Base-by-base conservation (phyloP, 2,113 vertebrate genomes). In the Calyptommatus sinebrachiatus region DNA sequence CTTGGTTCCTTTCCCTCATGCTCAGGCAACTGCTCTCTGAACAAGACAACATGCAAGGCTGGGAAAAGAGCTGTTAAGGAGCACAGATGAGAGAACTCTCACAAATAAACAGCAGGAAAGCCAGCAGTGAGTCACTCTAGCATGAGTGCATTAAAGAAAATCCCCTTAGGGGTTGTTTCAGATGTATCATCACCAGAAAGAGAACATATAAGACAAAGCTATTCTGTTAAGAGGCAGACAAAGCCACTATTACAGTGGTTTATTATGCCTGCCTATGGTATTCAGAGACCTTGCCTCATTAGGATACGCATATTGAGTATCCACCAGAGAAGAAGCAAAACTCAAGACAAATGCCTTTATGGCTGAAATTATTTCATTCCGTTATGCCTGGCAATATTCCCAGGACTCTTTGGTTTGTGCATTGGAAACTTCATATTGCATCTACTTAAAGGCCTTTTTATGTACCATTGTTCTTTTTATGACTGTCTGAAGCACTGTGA, bases 401-500 rank as follows among this genome's bases (percentile, higher is more conserved):
- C 53, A 84, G 72, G 80, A 5, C 26, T 65, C 70, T 69, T 61
- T 60, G 66, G 65, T 80, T 26, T 78, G 71, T 20, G 67, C 67
- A 81, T 78, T 22, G 63, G 80, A 35, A 3, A 26, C 21, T 67
- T 4, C 79, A 69, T 86, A 87, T 80, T 45, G 46, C 62, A 68
- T 72, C 66, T 76, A 61, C 28, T 81, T 0, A 0, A 29, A 2
- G 0, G 60, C 65, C 14, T 81, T 66, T 84, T 77, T 78, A 70
- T 68, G 78, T 86, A 79, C 29, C 35, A 29, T 62, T 67, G 10
- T 14, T 80, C 89, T 81, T 88, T 71, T 67, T 87, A 65, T 28
- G 6, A 20, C 83, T 72, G 83, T 86, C 88, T 89, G 16, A 83
- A 93, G 89, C 28, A 48, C 12, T 87, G 69, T 78, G 16, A 88